These are phyloP conservation scores for Dione vanillae DNA, from an alignment of 2,888 invertebrate genomes.

Conservation along the genomic window DNA sequence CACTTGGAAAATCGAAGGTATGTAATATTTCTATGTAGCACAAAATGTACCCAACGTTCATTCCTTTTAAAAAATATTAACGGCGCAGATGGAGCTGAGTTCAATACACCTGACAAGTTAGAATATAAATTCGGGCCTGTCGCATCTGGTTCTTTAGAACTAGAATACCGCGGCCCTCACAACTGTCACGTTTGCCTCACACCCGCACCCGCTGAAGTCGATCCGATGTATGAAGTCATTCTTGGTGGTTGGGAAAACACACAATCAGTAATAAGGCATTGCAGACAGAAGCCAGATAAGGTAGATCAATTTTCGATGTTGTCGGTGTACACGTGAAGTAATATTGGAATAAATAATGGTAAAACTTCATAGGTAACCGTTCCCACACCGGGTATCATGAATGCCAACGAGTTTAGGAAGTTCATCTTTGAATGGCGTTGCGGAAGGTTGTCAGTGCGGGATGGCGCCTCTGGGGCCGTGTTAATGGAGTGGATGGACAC, in stretches of 20 bases:
- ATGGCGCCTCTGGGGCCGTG: constrained; percentile 75
- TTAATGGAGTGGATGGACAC: constrained; percentile 86
- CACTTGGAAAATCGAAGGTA: constrained; percentile 92
- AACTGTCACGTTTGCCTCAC: constrained; percentile 87
- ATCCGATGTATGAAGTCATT: constrained; percentile 87
- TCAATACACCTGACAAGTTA: constrained; percentile 84
- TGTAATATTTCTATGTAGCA: constrained; percentile 40
- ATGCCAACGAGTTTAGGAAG: constrained; percentile 81
- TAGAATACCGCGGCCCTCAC: constrained; percentile 85
- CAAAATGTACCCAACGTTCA: constrained; percentile 80
- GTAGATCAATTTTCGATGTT: constrained; percentile 65
- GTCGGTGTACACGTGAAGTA: background rate
- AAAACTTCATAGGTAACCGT: constrained; percentile 79
- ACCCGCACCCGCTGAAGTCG: constrained; percentile 79
- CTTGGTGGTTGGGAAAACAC: constrained; percentile 88
- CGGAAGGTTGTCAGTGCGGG: constrained; percentile 79
- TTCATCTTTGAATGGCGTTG: constrained; percentile 84
- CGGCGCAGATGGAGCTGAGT: constrained; percentile 80
- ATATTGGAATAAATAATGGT: constrained; percentile 49
- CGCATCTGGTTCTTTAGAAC: constrained; percentile 78
- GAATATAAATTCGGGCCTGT: constrained; percentile 85
- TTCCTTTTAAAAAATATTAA: constrained; percentile 60
- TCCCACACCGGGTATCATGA: constrained; percentile 84
- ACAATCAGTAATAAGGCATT: constrained; percentile 86
- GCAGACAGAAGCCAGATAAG: constrained; percentile 86